phyloP scores from a whole-genome alignment of 2,113 vertebrate species.

The Coracopsis vasa region DNA sequence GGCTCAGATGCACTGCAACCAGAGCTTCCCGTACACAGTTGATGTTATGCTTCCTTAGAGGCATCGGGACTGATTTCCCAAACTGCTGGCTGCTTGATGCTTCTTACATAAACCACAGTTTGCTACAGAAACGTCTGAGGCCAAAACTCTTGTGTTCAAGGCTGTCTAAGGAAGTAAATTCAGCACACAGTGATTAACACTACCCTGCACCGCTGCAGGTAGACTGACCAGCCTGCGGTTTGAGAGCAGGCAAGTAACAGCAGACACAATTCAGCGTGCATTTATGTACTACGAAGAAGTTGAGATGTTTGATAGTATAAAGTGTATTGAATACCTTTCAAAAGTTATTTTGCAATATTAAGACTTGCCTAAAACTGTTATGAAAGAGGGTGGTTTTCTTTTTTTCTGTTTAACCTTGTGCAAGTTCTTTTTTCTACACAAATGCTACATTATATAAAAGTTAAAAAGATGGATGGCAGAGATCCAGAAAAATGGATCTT shows the following conservation, averaged over 20 bases:
- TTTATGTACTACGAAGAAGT: background rate
- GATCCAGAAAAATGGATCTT: conserved; percentile 21
- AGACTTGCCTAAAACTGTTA: background rate
- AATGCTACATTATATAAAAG: background rate
- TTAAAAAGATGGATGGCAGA: conserved; percentile 20
- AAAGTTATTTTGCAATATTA: background rate
- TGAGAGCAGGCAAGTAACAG: background rate
- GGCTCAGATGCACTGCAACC: background rate
- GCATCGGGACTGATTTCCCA: background rate
- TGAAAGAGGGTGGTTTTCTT: background rate
- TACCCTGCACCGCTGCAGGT: background rate
- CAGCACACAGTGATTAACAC: background rate
- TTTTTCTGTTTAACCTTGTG: background rate
- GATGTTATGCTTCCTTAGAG: background rate
- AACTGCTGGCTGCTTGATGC: background rate
- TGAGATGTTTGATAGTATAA: background rate
- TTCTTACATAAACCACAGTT: background rate
- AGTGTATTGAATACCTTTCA: background rate
- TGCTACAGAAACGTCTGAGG: background rate
- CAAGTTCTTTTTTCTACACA: background rate
- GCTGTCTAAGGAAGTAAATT: background rate
- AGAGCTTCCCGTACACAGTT: background rate
- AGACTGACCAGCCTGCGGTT: background rate
- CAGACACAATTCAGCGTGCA: background rate
- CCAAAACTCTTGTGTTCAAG: background rate